Percentiles rank a stretch among this genome's conserved stretches.
These are phyloP conservation scores for Platalea minor DNA, from an alignment of 2,797 vertebrate genomes.

Conservation along the genomic window DNA sequence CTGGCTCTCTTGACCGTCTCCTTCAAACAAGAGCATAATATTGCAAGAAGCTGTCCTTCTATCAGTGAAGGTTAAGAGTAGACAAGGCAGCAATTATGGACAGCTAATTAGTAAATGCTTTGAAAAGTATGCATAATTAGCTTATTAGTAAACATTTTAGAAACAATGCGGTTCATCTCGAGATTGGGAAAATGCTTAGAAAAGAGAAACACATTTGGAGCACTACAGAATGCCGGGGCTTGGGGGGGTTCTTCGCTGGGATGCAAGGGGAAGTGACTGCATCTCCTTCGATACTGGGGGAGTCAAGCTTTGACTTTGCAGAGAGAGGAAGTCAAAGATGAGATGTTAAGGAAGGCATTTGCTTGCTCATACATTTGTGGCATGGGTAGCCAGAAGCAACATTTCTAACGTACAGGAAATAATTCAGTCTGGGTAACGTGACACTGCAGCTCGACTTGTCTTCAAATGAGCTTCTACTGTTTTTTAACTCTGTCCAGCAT, in stretches of 20 bases:
- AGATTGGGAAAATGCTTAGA: conserved; percentile 45
- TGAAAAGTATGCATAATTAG: conserved; percentile 55
- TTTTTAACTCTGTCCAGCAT: background rate
- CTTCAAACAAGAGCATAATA: background rate
- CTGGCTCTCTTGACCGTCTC: background rate
- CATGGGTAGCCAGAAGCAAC: conserved; percentile 28
- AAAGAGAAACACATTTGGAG: background rate
- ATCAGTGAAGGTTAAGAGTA: conserved; percentile 61
- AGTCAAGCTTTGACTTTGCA: background rate
- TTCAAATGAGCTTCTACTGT: background rate
- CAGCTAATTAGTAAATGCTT: conserved; percentile 50
- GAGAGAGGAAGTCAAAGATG: conserved; percentile 17
- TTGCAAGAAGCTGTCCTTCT: background rate
- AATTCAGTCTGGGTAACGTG: conserved; percentile 27
- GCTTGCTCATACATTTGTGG: conserved; percentile 35
- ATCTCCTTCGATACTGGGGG: background rate
- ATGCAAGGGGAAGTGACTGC: background rate
- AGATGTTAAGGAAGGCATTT: conserved; percentile 40
- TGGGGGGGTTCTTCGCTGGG: background rate
- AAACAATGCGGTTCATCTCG: conserved; percentile 51
- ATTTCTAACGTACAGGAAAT: conserved; percentile 49
- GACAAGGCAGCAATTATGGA: conserved; percentile 46
- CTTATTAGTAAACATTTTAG: conserved; percentile 38
- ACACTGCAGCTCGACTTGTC: conserved; percentile 15
- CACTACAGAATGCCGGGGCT: background rate